A percentile compares a stretch with the other conserved stretches of the same genome.
Evolutionary conservation across 1,140 invertebrate genomes (phyloP).

Genomic region (Nixonia krombeini): DNA sequence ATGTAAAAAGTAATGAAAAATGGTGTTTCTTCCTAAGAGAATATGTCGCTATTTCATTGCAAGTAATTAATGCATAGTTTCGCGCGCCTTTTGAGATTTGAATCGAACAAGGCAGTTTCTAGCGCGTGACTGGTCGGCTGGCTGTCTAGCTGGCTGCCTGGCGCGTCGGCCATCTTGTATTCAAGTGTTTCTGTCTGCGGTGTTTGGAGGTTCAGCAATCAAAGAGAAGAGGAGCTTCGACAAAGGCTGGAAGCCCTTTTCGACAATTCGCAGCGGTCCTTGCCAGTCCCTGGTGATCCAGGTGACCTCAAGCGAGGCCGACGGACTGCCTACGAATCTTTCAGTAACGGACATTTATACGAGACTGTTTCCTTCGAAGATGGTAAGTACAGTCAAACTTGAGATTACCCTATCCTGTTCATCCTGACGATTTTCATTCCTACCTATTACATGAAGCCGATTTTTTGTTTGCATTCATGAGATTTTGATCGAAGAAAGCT

Average conservation of each 20-base stretch:
- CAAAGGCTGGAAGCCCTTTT: constrained; percentile 57
- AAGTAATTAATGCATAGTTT: too few species aligned
- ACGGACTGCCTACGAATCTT: constrained; percentile 43
- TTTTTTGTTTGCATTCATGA: background rate
- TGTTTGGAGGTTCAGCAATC: constrained; percentile 26
- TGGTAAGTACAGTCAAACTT: constrained; percentile 51
- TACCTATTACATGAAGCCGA: background rate
- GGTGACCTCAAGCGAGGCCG: constrained; percentile 53
- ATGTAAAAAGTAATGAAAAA: background rate
- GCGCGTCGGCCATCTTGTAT: constrained; percentile 40
- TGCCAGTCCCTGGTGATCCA: constrained; percentile 56
- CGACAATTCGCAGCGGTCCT: constrained; percentile 53
- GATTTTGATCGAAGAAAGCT: background rate
- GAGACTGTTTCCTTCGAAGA: constrained; percentile 56
- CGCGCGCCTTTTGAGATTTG: too few species aligned
- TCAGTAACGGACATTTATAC: constrained; percentile 45
- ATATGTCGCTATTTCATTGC: too few species aligned
- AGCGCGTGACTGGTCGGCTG: background rate
- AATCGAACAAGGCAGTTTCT: background rate
- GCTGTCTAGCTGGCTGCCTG: constrained; percentile 6
- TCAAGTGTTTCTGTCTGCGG: constrained; percentile 30
- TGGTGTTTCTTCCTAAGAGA: too few species aligned
- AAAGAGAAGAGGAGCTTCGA: constrained; percentile 50
- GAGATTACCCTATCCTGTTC: background rate
- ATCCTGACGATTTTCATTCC: background rate